A percentile compares a stretch with the other conserved stretches of the same genome.
Conservation (phyloP, 2,888 invertebrate genomes). For the Plebejus anna region DNA sequence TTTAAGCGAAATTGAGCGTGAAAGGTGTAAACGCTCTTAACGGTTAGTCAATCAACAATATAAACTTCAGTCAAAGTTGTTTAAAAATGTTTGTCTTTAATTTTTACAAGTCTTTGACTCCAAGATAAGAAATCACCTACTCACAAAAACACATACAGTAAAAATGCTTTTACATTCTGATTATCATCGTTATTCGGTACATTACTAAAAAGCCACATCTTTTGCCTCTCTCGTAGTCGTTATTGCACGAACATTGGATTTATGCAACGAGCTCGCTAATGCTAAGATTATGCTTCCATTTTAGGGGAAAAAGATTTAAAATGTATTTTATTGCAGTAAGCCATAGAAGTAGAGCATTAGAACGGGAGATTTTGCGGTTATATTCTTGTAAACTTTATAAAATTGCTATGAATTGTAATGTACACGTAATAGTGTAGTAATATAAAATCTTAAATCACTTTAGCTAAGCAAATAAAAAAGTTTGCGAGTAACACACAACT, state of each 20-base stretch:
- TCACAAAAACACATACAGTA: not conserved
- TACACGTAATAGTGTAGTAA: not conserved
- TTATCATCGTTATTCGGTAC: not conserved
- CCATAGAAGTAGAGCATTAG: not conserved
- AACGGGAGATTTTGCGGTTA: not conserved
- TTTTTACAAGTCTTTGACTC: not conserved
- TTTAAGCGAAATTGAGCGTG: no score
- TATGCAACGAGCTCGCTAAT: slow-evolving; percentile 12
- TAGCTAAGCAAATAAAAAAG: not conserved
- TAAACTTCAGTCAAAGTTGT: no score
- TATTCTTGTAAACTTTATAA: not conserved
- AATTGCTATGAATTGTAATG: no score
- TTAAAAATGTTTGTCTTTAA: no score
- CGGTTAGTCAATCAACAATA: no score
- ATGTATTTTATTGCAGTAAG: not conserved
- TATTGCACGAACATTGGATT: not conserved
- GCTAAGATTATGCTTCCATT: slow-evolving; percentile 17
- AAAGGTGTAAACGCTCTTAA: no score
- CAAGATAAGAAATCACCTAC: not conserved
- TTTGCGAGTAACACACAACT: no score
- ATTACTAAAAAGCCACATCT: not conserved
- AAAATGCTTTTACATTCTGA: not conserved
- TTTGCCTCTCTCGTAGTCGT: not conserved
- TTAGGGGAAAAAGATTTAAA: not conserved
- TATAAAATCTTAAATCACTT: not conserved